phyloP scores from a whole-genome alignment of 1,140 invertebrate species.

The Macrocentrus cingulum region DNA sequence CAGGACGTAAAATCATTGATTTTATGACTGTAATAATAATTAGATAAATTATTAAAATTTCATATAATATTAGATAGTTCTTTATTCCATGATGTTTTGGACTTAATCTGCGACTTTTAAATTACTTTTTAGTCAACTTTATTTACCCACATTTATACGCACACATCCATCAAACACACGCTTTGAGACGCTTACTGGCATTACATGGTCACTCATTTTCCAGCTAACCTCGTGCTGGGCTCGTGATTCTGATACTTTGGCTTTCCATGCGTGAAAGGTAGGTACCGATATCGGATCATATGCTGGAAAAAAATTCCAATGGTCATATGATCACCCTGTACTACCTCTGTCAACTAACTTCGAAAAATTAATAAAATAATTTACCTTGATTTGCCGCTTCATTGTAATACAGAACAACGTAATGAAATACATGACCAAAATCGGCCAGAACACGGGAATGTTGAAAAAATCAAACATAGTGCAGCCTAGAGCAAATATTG shows the following conservation, averaged over 20 bases:
- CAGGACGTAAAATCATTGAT: too few relatives aligned
- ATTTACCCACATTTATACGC: slow-evolving; percentile 47
- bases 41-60: too few relatives aligned
- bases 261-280: slow-evolving; percentile 98
- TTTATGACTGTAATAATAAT: too few relatives aligned
- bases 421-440: slow-evolving; percentile 99
- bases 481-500: slow-evolving; percentile 86
- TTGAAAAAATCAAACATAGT: slow-evolving; percentile 98
- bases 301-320: slow-evolving; percentile 74
- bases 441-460: slow-evolving; percentile 99
- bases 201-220: slow-evolving; percentile 36
- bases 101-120: too few relatives aligned
- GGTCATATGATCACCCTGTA: slow-evolving; percentile 19
- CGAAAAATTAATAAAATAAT: too few relatives aligned
- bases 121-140: too few relatives aligned
- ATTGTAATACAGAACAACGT: slow-evolving; percentile 98
- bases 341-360: too few relatives aligned
- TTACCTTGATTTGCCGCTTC: slow-evolving; percentile 99
- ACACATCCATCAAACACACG: slow-evolving; percentile 37
- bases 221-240: slow-evolving; percentile 60
- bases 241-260: slow-evolving; percentile 81
- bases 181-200: neutral
- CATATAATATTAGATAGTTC: too few relatives aligned
- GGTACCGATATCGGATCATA: slow-evolving; percentile 99
- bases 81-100: too few relatives aligned